Percentiles rank a stretch among this genome's conserved stretches.
These are phyloP conservation scores for Ectropis crepuscularia DNA, from an alignment of 2,888 invertebrate species.

Conservation along the genomic window DNA sequence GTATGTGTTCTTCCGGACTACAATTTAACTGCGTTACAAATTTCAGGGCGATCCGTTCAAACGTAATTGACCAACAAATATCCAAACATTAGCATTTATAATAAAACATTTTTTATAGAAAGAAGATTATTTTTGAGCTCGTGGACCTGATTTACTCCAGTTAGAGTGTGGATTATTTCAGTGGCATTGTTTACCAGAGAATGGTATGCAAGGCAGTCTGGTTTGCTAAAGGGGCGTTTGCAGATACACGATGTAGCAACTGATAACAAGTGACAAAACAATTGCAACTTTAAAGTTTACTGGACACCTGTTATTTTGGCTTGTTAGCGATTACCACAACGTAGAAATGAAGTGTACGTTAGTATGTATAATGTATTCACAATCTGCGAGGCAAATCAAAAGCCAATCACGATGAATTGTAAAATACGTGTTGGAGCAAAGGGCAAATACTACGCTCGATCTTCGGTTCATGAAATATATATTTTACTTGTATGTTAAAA, in stretches of 20 bases:
- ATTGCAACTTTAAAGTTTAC: background rate
- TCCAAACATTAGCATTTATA: too few species aligned
- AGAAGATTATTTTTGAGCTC: too few species aligned
- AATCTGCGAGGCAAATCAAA: constrained; percentile 16
- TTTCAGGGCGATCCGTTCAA: too few species aligned
- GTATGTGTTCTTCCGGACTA: too few species aligned
- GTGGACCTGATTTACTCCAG: too few species aligned
- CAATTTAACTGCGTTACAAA: too few species aligned
- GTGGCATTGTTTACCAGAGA: background rate
- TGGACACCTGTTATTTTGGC: background rate
- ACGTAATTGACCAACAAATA: too few species aligned
- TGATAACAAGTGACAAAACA: background rate
- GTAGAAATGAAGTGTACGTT: background rate
- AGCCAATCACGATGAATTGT: constrained; percentile 18
- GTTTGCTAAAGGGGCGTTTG: background rate
- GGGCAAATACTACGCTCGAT: constrained; percentile 4
- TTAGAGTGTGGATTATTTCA: too few species aligned
- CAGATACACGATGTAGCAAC: background rate
- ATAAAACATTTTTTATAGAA: too few species aligned
- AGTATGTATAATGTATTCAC: background rate
- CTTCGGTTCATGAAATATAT: background rate
- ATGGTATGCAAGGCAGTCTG: background rate
- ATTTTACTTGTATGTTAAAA: too few species aligned
- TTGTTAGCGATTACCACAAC: background rate
- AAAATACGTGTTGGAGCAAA: constrained; percentile 12